Conservation (phyloP, 2,113 vertebrate species). For the Sturnira hondurensis region DNA sequence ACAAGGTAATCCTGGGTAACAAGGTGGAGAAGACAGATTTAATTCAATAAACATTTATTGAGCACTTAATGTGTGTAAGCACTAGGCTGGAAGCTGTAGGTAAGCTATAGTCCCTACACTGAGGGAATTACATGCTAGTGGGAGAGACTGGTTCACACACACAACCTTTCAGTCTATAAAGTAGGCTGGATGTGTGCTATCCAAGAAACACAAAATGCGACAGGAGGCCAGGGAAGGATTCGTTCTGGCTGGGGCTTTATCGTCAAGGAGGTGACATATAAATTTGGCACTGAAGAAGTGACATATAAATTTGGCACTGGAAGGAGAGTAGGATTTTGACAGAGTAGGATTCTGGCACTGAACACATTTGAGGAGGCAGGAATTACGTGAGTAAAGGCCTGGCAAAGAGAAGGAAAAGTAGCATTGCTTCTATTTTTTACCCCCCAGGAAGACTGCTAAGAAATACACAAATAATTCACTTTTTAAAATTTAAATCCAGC, state of each 20-base stretch:
- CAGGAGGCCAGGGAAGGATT: neutral
- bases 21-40: neutral
- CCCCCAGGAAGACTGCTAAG: neutral
- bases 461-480: neutral
- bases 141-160: neutral
- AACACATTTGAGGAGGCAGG: neutral
- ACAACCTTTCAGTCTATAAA: neutral
- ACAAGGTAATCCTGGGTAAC: neutral
- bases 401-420: neutral
- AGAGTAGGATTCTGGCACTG: neutral
- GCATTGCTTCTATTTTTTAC: neutral
- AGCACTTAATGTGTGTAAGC: neutral
- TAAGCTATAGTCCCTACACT: neutral
- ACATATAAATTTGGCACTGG: neutral
- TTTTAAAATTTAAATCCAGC: neutral
- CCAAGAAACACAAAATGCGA: neutral
- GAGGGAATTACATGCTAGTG: neutral
- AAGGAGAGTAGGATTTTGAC: neutral
- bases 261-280: neutral
- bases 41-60: constrained; percentile 18
- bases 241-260: neutral
- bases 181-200: neutral
- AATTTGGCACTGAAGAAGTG: neutral
- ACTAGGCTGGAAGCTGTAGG: neutral
- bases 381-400: neutral